Conservation (phyloP, 2,797 vertebrate species). For the Propithecus deckenii region DNA sequence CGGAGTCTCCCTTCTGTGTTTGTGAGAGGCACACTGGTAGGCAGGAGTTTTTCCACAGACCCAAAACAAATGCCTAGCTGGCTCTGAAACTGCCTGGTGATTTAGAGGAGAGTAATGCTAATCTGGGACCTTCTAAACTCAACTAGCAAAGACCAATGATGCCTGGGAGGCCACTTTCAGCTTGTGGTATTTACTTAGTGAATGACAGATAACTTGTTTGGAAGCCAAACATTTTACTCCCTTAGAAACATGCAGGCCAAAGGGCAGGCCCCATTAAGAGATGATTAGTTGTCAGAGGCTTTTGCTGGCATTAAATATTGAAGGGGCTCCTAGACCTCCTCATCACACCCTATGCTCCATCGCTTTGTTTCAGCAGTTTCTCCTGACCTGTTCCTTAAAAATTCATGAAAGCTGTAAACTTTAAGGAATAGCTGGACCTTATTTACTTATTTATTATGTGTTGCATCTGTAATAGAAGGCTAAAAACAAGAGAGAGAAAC, state of each 20-base stretch:
- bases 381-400: conserved; percentile 78
- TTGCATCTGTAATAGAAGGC: conserved; percentile 49
- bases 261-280: conserved; percentile 81
- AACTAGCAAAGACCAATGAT: conserved; percentile 47
- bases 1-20: neutral
- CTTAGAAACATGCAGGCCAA: conserved; percentile 75
- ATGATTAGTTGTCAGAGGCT: conserved; percentile 85
- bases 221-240: conserved; percentile 75
- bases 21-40: neutral
- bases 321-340: conserved; percentile 81
- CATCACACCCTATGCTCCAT: conserved; percentile 45
- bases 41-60: neutral
- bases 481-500: conserved; percentile 25
- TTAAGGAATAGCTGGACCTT: conserved; percentile 56
- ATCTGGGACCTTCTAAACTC: conserved; percentile 26
- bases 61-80: neutral
- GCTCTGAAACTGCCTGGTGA: conserved; percentile 29
- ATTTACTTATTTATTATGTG: conserved; percentile 64
- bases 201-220: conserved; percentile 74
- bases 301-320: conserved; percentile 88
- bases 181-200: conserved; percentile 66
- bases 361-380: conserved; percentile 74
- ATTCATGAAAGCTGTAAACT: conserved; percentile 78
- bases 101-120: conserved; percentile 7
- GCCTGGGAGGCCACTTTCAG: conserved; percentile 58